Base-by-base conservation (phyloP, 1,140 invertebrate species). In the Musca vetustissima region DNA sequence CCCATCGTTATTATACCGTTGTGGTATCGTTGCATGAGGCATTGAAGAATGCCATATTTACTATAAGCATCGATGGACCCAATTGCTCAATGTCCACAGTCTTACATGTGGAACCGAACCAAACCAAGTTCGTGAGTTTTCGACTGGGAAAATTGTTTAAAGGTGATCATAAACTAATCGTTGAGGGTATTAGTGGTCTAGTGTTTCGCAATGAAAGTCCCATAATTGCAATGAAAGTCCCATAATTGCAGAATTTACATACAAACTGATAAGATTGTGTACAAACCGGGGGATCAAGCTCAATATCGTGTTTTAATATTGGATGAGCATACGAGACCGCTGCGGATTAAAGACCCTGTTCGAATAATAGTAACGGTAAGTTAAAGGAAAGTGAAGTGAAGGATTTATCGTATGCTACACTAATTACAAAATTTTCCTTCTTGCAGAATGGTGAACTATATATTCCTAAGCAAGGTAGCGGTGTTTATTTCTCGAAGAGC, bases 281-380 rank as follows among this genome's bases (percentile, higher is more conserved):
- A 98, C 81, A 94, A 97, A 79, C 95, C 95, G 1, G 89, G 91
- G 13, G 89, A 93, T 75, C 88, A 88, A 70, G 89, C 98, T 7
- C 87, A 91, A 76, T 97, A 96, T 76, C 87, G 96, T 72, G 89
- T 92, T 17, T 84, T 98, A 32, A 86, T 93, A 25, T 83, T 96
- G 24, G 90, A 93, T 80, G 88, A 90, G 1, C 86, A 90, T 71
- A 84, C 96, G 13, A 88, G 90, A 73, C 94, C 81, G 69, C 85
- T 80, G 70, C 87, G 64, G 83, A 72, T 79, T 47, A 70, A 74
- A 3, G 69, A 71, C 15, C 76, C 79, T 0, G 53, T 81, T 14
- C 68, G 61, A 0, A 68, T 81, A 17, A 47, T 48, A 6, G 78
- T 81, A 3, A 77, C 57, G 24, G 55, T 59, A 17, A 59, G 25